Conservation (phyloP, 2,888 invertebrate species). For the Onthophagus sagittarius region DNA sequence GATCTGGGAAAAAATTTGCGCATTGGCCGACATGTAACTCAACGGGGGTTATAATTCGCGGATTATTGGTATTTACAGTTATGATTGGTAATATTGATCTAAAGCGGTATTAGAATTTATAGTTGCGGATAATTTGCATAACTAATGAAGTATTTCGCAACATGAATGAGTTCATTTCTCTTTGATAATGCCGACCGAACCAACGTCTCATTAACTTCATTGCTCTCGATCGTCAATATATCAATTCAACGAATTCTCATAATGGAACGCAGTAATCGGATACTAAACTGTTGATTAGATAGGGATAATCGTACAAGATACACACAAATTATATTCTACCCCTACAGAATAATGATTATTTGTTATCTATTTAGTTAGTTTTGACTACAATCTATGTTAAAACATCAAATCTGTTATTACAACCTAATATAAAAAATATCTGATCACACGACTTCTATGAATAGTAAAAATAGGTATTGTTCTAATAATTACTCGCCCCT, state of each 20-base stretch:
- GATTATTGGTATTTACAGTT: background rate
- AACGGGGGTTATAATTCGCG: background rate
- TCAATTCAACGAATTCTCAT: no score
- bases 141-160: background rate
- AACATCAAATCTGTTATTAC: constrained; percentile 31
- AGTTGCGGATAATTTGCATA: background rate
- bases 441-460: constrained; percentile 45
- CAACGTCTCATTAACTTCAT: no score
- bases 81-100: background rate
- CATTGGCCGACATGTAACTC: background rate
- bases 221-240: no score
- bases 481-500: constrained; percentile 48
- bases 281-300: background rate
- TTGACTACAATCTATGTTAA: constrained; percentile 30
- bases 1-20: background rate
- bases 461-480: constrained; percentile 16
- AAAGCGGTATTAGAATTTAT: background rate
- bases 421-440: constrained; percentile 21
- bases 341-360: constrained; percentile 24
- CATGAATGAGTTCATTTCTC: background rate
- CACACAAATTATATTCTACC: background rate
- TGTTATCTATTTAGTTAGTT: constrained; percentile 25
- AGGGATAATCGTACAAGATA: background rate
- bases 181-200: background rate
- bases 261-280: no score